phyloP scores from a whole-genome alignment of 2,113 vertebrate species.

The Sapayoa aenigma region DNA sequence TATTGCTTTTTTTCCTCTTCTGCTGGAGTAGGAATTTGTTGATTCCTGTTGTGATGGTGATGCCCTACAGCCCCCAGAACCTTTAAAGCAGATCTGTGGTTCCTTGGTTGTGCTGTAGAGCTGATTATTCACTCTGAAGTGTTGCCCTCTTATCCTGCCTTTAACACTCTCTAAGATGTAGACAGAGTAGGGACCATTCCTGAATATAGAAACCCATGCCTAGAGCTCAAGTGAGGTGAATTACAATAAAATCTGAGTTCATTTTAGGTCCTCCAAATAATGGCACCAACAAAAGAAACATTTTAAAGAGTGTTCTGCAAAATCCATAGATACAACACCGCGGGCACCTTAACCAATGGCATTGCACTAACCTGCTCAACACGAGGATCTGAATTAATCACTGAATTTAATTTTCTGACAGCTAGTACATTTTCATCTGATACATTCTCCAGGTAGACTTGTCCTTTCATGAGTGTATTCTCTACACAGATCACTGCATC shows the following conservation, averaged over 20 bases:
- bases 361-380: constrained; percentile 75
- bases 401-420: constrained; percentile 77
- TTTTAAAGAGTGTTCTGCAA: constrained; percentile 32
- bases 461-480: constrained; percentile 81
- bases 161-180: not conserved
- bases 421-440: constrained; percentile 76
- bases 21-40: not conserved
- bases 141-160: constrained; percentile 12
- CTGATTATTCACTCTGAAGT: constrained; percentile 37
- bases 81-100: not conserved
- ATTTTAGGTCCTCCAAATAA: constrained; percentile 43
- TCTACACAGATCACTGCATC: constrained; percentile 79
- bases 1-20: not conserved
- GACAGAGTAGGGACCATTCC: not conserved
- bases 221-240: constrained; percentile 23
- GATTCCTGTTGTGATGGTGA: not conserved
- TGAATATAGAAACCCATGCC: constrained; percentile 10
- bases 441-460: constrained; percentile 77
- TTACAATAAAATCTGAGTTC: constrained; percentile 33
- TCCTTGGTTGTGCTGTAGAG: not conserved
- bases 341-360: not conserved
- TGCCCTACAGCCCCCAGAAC: not conserved
- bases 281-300: constrained; percentile 30
- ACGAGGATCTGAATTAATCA: constrained; percentile 71
- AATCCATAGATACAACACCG: constrained; percentile 10